phyloP scores from a whole-genome alignment of 2,888 invertebrate genomes.

The Patella ulyssiponensis region DNA sequence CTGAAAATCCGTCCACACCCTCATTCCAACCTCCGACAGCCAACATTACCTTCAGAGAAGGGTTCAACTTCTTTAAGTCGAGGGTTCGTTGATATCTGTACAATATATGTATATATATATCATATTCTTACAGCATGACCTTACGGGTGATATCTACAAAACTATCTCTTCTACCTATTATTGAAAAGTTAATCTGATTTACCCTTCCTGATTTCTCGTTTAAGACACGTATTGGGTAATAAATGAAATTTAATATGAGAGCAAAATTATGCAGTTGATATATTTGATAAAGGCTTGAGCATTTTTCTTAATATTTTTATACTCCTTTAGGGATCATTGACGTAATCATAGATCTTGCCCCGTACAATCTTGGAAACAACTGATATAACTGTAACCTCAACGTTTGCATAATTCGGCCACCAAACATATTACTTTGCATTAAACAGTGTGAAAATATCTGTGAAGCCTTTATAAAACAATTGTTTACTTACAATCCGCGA shows the following conservation, averaged over 20 bases:
- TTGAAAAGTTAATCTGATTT: too few relatives aligned
- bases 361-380: too few relatives aligned
- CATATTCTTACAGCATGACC: neutral
- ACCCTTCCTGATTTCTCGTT: too few relatives aligned
- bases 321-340: too few relatives aligned
- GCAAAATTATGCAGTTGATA: neutral
- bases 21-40: constrained; percentile 95
- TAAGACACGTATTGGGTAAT: too few relatives aligned
- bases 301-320: neutral
- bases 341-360: too few relatives aligned
- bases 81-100: constrained; percentile 23
- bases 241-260: too few relatives aligned
- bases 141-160: too few relatives aligned
- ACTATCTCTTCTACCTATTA: too few relatives aligned
- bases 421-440: neutral
- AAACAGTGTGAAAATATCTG: neutral
- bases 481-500: constrained; percentile 30
- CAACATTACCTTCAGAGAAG: constrained; percentile 84
- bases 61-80: constrained; percentile 32
- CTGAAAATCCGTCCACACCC: constrained; percentile 77
- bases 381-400: too few relatives aligned
- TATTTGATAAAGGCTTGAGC: neutral
- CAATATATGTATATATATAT: neutral
- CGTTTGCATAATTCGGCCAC: too few relatives aligned
- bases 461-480: neutral